phyloP scores from a whole-genome alignment of 2,113 vertebrate species.

The Amphilophus citrinellus region DNA sequence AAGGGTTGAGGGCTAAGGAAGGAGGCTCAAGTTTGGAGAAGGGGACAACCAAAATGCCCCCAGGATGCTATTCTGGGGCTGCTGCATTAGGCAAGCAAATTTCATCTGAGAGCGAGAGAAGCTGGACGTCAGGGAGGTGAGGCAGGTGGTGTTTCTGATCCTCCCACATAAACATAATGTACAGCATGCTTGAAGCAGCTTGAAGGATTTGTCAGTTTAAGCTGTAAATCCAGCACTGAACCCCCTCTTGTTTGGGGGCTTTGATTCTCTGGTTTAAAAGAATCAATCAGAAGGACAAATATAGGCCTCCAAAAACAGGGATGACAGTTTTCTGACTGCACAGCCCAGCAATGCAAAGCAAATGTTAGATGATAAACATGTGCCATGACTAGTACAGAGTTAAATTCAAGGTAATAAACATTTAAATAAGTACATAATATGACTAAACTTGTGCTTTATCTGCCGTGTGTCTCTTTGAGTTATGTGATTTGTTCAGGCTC shows the following conservation, averaged over 20 bases:
- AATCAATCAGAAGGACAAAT: background rate
- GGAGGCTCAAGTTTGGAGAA: constrained; percentile 80
- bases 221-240: constrained; percentile 2
- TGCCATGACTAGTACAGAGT: background rate
- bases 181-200: background rate
- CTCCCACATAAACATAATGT: constrained; percentile 35
- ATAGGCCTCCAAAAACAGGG: background rate
- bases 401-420: background rate
- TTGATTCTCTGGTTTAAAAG: background rate
- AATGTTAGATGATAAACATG: background rate
- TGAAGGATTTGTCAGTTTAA: background rate
- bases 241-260: background rate
- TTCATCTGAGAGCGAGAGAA: constrained; percentile 48
- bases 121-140: constrained; percentile 35
- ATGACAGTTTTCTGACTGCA: background rate
- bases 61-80: constrained; percentile 89
- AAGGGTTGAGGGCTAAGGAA: constrained; percentile 68
- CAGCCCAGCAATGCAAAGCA: background rate
- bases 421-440: background rate
- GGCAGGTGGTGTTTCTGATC: constrained; percentile 55
- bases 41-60: constrained; percentile 62
- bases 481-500: background rate
- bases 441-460: background rate
- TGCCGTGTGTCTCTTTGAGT: background rate
- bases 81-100: constrained; percentile 79